Percentiles rank a stretch among this genome's conserved stretches.
Conservation (phyloP, 2,888 invertebrate genomes). For the Camptogramma bilineatum region DNA sequence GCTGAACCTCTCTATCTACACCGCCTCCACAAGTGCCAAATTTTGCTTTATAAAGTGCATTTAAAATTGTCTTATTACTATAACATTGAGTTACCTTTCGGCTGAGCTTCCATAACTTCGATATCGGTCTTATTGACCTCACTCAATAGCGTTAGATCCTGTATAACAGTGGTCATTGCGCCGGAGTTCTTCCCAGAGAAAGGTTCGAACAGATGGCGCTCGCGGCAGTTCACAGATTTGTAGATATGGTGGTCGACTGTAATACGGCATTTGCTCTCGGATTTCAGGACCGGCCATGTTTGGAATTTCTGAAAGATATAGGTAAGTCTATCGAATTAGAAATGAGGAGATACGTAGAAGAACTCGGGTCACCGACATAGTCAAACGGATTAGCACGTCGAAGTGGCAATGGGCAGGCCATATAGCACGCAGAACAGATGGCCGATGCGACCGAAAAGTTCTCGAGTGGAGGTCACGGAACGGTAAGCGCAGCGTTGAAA, state of each 20-base stretch:
- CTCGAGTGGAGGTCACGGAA: no score
- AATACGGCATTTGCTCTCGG: conserved; percentile 89
- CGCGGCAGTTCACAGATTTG: conserved; percentile 88
- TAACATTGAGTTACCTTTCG: conserved; percentile 60
- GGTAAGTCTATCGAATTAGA: no score
- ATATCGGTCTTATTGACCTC: conserved; percentile 81
- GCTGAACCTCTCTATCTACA: conserved; percentile 73
- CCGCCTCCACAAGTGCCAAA: conserved; percentile 83
- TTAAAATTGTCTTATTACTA: no score
- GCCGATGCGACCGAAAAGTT: no score
- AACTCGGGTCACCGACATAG: no score
- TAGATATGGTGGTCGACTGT: conserved; percentile 92
- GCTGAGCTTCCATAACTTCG: conserved; percentile 74
- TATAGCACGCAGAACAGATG: no score
- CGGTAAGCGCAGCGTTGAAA: no score
- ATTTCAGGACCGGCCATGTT: conserved; percentile 90
- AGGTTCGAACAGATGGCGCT: conserved; percentile 90
- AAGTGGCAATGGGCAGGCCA: no score
- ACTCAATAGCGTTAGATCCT: conserved; percentile 83
- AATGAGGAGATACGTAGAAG: no score
- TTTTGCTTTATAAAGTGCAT: conserved; percentile 56
- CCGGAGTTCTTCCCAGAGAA: conserved; percentile 91
- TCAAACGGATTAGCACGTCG: no score
- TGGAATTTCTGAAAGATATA: conserved; percentile 86
- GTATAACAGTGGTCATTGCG: conserved; percentile 88